Evolutionary conservation across 2,797 vertebrate species (phyloP).

Genomic region (Myotis vivesi): DNA sequence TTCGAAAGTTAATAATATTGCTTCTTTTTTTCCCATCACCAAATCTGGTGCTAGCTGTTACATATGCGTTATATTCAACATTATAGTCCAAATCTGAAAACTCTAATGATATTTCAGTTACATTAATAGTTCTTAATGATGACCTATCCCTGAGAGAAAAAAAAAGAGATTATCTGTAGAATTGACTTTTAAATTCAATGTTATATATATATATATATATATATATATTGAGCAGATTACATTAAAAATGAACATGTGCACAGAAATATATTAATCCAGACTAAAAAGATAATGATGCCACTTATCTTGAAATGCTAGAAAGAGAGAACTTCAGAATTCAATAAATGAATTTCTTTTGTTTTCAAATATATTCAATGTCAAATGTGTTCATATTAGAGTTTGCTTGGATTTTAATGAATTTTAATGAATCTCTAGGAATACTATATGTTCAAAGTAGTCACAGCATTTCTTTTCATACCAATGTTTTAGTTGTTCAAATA

Average conservation of each 20-base stretch:
- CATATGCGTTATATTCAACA: conserved; percentile 89
- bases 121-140: conserved; percentile 87
- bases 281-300: neutral
- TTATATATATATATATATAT: no score
- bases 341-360: conserved; percentile 8
- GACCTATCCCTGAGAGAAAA: conserved; percentile 88
- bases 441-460: neutral
- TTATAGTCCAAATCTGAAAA: conserved; percentile 90
- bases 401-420: neutral
- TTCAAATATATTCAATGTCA: neutral
- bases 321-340: conserved; percentile 23
- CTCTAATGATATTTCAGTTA: conserved; percentile 88
- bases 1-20: conserved; percentile 88
- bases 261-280: neutral
- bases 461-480: neutral
- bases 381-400: neutral
- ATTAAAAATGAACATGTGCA: neutral
- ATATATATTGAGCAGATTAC: neutral
- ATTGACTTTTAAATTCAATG: neutral
- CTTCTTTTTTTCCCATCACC: conserved; percentile 91
- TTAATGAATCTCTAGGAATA: neutral
- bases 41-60: conserved; percentile 93
- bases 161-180: neutral
- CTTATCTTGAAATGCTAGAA: conserved; percentile 1
- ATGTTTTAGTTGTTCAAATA: neutral